Evolutionary conservation across 1,140 invertebrate genomes (phyloP).

Genomic region (Lepidurus packardi): DNA sequence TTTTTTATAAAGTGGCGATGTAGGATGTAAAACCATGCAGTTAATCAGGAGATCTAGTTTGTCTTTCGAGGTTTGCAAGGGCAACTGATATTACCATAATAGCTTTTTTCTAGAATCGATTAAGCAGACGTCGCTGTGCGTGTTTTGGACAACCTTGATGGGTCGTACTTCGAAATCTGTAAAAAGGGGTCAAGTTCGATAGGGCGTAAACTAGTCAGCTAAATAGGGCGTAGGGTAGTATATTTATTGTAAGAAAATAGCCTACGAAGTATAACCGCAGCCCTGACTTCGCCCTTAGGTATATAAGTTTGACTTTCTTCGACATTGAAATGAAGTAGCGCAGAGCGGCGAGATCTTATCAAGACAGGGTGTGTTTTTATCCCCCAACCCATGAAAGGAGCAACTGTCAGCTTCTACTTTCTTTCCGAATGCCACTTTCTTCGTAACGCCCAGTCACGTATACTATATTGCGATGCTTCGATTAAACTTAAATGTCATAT

Average conservation of each 20-base stretch:
- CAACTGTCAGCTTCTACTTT: not conserved
- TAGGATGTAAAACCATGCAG: too few relatives aligned
- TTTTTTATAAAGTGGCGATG: too few relatives aligned
- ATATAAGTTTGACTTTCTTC: not conserved
- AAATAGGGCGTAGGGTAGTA: not conserved
- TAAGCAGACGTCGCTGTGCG: not conserved
- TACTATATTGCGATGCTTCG: not conserved
- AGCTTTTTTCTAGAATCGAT: too few relatives aligned
- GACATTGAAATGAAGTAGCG: constrained; percentile 19
- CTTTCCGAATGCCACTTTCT: not conserved
- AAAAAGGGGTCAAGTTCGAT: constrained; percentile 17
- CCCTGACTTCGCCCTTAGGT: not conserved
- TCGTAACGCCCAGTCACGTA: not conserved
- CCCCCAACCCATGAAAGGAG: not conserved
- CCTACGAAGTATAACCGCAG: not conserved
- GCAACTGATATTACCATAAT: too few relatives aligned
- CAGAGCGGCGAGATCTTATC: not conserved
- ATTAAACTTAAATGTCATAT: too few relatives aligned
- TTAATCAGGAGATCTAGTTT: too few relatives aligned
- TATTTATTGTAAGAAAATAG: not conserved
- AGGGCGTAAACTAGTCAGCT: not conserved
- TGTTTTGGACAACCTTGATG: not conserved
- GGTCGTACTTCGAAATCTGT: not conserved
- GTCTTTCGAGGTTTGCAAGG: too few relatives aligned
- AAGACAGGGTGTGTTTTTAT: not conserved